phyloP scores from a whole-genome alignment of 2,797 vertebrate genomes.

The Halcyon chelicuti region DNA sequence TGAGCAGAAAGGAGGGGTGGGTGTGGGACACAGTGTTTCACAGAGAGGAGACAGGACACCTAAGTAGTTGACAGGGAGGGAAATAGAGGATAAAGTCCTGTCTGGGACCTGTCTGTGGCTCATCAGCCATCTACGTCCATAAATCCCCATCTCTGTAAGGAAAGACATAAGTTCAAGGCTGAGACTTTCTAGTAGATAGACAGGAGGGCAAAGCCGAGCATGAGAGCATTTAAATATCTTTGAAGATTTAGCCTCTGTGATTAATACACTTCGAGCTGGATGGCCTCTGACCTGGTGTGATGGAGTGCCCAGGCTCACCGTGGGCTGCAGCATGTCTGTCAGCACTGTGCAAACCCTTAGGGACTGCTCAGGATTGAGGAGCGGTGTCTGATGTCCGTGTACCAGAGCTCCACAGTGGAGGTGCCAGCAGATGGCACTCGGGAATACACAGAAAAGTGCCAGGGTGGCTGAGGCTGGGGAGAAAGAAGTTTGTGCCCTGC shows the following conservation, averaged over 20 bases:
- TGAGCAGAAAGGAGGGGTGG: not conserved
- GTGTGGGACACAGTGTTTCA: not conserved
- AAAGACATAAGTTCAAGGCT: not conserved
- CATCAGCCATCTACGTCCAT: not conserved
- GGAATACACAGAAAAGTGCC: not conserved
- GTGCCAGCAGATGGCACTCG: not conserved
- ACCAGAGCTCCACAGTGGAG: accelerated
- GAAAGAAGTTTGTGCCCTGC: not conserved
- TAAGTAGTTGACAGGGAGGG: not conserved
- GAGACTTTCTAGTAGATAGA: not conserved
- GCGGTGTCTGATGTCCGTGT: accelerated
- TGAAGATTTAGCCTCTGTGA: not conserved
- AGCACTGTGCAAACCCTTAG: not conserved
- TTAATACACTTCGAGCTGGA: not conserved
- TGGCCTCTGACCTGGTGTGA: not conserved
- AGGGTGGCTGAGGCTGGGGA: not conserved
- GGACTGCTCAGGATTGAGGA: not conserved
- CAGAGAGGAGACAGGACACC: not conserved
- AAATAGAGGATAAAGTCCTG: not conserved
- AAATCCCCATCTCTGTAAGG: not conserved
- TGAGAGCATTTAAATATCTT: not conserved
- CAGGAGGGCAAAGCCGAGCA: not conserved
- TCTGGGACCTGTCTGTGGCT: not conserved
- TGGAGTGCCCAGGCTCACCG: accelerated
- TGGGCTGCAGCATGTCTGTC: not conserved